These are phyloP conservation scores for Lysandra bellargus DNA, from an alignment of 2,888 invertebrate species.

Conservation along the genomic window DNA sequence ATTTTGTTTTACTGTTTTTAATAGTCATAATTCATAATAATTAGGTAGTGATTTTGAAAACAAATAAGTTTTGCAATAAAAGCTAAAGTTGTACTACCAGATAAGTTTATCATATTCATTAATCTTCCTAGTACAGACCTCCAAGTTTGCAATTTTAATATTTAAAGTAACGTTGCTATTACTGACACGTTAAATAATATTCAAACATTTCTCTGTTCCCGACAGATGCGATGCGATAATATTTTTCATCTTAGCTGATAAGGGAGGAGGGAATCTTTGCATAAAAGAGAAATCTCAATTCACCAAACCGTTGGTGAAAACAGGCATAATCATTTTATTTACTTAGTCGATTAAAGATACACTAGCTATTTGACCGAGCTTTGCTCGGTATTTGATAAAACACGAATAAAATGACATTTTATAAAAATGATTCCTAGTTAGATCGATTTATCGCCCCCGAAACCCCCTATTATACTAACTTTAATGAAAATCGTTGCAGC, in stretches of 20 bases:
- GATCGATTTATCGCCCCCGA: too few species aligned
- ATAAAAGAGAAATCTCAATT: background rate
- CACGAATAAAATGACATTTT: too few species aligned
- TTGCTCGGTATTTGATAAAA: too few species aligned
- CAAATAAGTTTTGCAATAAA: constrained; percentile 41
- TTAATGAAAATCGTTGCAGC: too few species aligned
- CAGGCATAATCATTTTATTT: too few species aligned
- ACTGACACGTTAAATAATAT: background rate
- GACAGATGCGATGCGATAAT: background rate
- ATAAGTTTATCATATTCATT: constrained; percentile 45
- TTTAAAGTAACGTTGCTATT: background rate
- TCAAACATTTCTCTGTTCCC: background rate
- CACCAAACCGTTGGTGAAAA: too few species aligned
- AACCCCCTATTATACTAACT: too few species aligned
- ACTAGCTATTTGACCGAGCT: too few species aligned
- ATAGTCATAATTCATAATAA: too few species aligned
- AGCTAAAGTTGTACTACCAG: constrained; percentile 54
- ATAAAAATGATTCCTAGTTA: too few species aligned
- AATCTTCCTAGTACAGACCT: constrained; percentile 35
- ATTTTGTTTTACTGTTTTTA: background rate
- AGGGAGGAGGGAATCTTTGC: background rate
- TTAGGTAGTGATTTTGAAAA: background rate
- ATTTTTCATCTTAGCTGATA: background rate
- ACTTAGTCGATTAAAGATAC: too few species aligned
- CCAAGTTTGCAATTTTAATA: constrained; percentile 8